Evolutionary conservation across 2,113 vertebrate species (phyloP), one percentile per base, ranked within the genome.

Genomic region (Tiliqua scincoides): DNA sequence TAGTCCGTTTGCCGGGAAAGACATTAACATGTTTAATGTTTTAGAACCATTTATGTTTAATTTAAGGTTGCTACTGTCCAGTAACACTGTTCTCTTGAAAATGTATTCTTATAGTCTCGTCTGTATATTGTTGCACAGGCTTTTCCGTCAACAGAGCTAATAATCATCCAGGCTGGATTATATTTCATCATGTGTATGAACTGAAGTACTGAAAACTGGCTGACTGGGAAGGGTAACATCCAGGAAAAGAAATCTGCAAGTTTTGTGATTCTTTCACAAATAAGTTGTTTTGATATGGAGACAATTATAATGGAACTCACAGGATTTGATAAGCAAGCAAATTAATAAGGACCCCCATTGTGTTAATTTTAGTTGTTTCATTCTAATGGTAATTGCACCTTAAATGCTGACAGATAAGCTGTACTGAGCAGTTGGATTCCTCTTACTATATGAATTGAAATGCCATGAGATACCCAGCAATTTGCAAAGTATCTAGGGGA

Each of bases 331-430:
- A 68, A 84, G 82, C 70, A 67, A 80, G 76, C 57, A 81, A 35
- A 80, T 80, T 75, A 80, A 84, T 72, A 83, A 63, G 75, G 67
- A 88, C 67, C 77, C 82, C 83, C 48, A 74, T 74, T 84, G 82
- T 65, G 37, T 88, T 67, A 80, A 57, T 84, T 84, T 86, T 86
- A 65, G 40, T 74, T 79, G 75, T 61, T 32, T 73, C 79, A 84
- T 88, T 71, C 68, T 79, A 79, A 71, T 72, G n/a, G 32, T 84
- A 79, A 84, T 79, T 84, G 59, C 40, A 68, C 43, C 32, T 37
- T 83, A 88, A 73, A 73, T 57, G 48, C 59, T 88, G 68, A 74
- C 76, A 80, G 70, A 57, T 88, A 84, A 84, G 61, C 61, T 88
- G 27, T 59, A 27, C 52, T 68, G 77, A 88, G 27, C 37, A 37